A percentile compares a stretch with the other conserved stretches of the same genome.
These are phyloP conservation scores for Dioctria linearis DNA, from an alignment of 2,888 invertebrate species.

Conservation along the genomic window DNA sequence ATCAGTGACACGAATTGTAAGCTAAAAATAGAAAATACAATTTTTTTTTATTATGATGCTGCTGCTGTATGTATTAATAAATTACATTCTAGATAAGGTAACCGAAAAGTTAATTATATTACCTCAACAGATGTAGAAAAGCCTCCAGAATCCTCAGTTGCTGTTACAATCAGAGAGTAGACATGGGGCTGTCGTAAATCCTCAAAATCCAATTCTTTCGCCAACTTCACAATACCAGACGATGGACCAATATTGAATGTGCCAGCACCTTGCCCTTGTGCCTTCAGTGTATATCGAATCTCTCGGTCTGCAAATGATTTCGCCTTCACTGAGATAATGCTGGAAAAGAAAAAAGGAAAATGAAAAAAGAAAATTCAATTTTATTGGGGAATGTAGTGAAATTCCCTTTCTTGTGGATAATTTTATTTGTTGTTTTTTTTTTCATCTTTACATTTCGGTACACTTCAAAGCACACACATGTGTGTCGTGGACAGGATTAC, in stretches of 20 bases:
- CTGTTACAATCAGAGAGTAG: constrained; percentile 92
- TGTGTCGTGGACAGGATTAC: constrained; percentile 30
- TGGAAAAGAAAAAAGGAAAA: constrained; percentile 72
- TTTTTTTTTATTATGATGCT: constrained; percentile 22
- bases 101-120: constrained; percentile 59
- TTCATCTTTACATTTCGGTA: not conserved
- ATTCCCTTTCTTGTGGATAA: constrained; percentile 14
- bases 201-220: constrained; percentile 97
- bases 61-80: constrained; percentile 6
- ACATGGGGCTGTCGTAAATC: constrained; percentile 94
- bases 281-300: constrained; percentile 95
- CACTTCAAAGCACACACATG: constrained; percentile 3
- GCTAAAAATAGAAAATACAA: constrained; percentile 73
- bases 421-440: constrained; percentile 21
- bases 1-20: constrained; percentile 94
- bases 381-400: constrained; percentile 32
- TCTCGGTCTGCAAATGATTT: constrained; percentile 97
- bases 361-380: constrained; percentile 5
- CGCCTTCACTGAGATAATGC: constrained; percentile 96
- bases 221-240: constrained; percentile 94
- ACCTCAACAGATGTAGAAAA: constrained; percentile 96
- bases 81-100: not conserved
- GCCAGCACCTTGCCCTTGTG: constrained; percentile 94
- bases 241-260: constrained; percentile 96
- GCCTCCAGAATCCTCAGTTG: constrained; percentile 97